A percentile compares a stretch with the other conserved stretches of the same genome.
These are phyloP conservation scores for Stegodyphus mimosarum DNA, from an alignment of 1,140 invertebrate species.

Conservation along the genomic window DNA sequence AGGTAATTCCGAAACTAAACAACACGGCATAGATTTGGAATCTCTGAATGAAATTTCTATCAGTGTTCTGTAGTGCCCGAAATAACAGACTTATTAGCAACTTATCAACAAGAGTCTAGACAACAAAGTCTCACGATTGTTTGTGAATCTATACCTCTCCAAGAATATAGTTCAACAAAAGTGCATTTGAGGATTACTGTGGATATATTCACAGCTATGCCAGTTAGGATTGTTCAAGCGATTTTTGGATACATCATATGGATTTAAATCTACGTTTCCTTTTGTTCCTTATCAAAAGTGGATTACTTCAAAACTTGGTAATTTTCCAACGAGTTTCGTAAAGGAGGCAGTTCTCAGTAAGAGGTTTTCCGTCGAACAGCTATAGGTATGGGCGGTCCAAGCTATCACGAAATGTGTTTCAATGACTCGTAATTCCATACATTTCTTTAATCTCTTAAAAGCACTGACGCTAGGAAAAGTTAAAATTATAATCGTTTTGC, in stretches of 20 bases:
- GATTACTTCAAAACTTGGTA: constrained; percentile 28
- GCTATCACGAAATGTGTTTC: too few relatives aligned
- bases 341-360: not conserved
- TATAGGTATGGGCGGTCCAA: too few relatives aligned
- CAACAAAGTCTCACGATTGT: not conserved
- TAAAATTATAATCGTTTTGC: too few relatives aligned
- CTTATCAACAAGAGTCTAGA: too few relatives aligned
- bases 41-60: not conserved
- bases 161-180: not conserved
- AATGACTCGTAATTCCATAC: too few relatives aligned
- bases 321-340: constrained; percentile 19
- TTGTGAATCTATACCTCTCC: not conserved
- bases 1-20: not conserved
- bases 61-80: not conserved
- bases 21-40: not conserved
- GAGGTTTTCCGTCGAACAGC: not conserved
- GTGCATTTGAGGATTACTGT: too few relatives aligned
- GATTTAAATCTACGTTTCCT: not conserved
- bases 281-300: not conserved
- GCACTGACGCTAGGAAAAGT: too few relatives aligned
- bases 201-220: too few relatives aligned
- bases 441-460: too few relatives aligned
- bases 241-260: too few relatives aligned
- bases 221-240: too few relatives aligned
- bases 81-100: not conserved